Evolutionary conservation across 2,888 invertebrate genomes (phyloP).

Genomic region (Julus scanicus): DNA sequence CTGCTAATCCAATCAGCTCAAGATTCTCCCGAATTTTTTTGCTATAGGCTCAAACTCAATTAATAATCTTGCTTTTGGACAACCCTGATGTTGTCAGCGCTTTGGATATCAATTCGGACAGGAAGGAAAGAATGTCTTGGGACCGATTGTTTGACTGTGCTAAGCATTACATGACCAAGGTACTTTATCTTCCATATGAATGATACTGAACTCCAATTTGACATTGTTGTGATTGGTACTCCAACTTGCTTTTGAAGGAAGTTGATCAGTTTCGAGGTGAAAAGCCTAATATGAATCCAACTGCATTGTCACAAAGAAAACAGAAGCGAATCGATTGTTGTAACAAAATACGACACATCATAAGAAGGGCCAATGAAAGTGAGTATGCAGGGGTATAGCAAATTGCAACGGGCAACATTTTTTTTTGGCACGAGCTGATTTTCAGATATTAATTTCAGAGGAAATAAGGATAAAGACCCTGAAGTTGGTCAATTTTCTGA

Average conservation of each 20-base stretch:
- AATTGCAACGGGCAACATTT: no score
- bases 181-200: neutral
- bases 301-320: neutral
- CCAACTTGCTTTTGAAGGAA: neutral
- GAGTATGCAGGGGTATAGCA: neutral
- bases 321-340: neutral
- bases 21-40: no score
- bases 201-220: neutral
- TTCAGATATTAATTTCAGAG: neutral
- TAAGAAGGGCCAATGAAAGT: neutral
- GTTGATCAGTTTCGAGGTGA: neutral
- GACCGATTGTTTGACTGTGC: neutral
- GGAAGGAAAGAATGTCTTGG: neutral
- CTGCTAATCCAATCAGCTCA: no score
- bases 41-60: neutral
- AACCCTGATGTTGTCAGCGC: neutral
- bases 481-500: conserved; percentile 2
- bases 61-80: neutral
- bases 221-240: neutral
- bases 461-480: conserved; percentile 10
- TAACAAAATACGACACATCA: neutral
- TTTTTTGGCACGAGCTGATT: no score
- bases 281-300: neutral
- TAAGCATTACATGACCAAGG: neutral
- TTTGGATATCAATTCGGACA: neutral